Evolutionary conservation across 2,797 vertebrate genomes (phyloP).

Genomic region (Sebastes variabilis): DNA sequence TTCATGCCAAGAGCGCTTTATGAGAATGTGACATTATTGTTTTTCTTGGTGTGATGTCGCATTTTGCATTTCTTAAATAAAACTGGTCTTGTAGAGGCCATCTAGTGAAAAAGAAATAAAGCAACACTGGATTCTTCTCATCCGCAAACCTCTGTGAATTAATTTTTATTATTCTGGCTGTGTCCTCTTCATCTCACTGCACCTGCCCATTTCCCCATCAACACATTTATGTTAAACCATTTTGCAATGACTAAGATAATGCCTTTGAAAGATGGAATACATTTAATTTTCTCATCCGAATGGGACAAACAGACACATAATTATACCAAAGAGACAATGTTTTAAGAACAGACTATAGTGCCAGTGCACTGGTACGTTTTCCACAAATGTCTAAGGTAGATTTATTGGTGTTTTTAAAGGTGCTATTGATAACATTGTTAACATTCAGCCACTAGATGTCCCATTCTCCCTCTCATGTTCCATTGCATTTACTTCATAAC

Average conservation of each 20-base stretch:
- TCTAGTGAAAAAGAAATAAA: slow-evolving; percentile 82
- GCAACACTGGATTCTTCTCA: slow-evolving; percentile 84
- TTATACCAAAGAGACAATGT: slow-evolving; percentile 7
- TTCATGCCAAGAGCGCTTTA: slow-evolving; percentile 83
- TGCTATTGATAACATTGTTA: too few species aligned
- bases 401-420: not conserved
- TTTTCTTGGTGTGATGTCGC: slow-evolving; percentile 78
- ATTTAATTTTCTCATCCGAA: not conserved
- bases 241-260: slow-evolving; percentile 10
- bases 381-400: not conserved
- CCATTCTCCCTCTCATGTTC: too few species aligned
- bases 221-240: slow-evolving; percentile 2
- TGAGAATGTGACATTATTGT: slow-evolving; percentile 82
- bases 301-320: not conserved
- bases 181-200: slow-evolving; percentile 24
- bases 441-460: too few species aligned
- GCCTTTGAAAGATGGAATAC: slow-evolving; percentile 16
- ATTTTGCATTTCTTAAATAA: slow-evolving; percentile 81
- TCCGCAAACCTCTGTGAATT: slow-evolving; percentile 71
- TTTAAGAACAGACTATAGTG: not conserved
- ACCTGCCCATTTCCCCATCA: slow-evolving; percentile 13
- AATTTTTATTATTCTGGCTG: slow-evolving; percentile 57
- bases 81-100: slow-evolving; percentile 77
- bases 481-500: too few species aligned
- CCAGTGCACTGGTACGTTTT: not conserved